phyloP scores from a whole-genome alignment of 2,797 vertebrate genomes.

The Halcyon leucocephala region DNA sequence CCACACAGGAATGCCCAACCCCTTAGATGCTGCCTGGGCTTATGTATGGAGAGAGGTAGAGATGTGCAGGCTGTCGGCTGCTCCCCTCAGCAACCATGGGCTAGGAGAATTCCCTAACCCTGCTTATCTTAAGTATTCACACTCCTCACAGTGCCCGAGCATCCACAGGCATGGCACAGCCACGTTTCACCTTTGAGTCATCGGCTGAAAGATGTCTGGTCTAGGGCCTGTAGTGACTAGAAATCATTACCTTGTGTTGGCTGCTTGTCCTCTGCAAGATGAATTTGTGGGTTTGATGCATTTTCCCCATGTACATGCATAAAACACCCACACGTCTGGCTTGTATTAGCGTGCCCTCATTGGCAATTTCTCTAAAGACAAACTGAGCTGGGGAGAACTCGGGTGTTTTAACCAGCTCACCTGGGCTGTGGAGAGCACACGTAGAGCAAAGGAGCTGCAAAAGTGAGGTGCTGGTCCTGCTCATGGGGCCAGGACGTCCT shows the following conservation, averaged over 20 bases:
- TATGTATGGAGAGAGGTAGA: background rate
- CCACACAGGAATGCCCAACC: background rate
- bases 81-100: background rate
- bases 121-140: constrained; percentile 15
- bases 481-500: background rate
- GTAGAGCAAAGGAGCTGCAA: accelerated
- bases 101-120: constrained; percentile 15
- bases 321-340: background rate
- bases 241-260: background rate
- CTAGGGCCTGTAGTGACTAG: constrained; percentile 45
- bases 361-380: background rate
- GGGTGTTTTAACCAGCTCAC: background rate
- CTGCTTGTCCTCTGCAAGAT: background rate
- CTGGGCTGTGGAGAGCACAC: accelerated
- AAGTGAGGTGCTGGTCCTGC: accelerated
- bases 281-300: background rate
- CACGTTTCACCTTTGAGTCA: constrained; percentile 33
- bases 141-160: background rate
- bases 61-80: background rate
- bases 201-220: background rate
- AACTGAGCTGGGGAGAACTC: background rate
- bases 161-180: background rate
- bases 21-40: accelerated
- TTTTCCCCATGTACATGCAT: background rate
- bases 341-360: constrained; percentile 20